Conservation (phyloP, 2,113 vertebrate species). For the Daphoenositta chrysoptera region DNA sequence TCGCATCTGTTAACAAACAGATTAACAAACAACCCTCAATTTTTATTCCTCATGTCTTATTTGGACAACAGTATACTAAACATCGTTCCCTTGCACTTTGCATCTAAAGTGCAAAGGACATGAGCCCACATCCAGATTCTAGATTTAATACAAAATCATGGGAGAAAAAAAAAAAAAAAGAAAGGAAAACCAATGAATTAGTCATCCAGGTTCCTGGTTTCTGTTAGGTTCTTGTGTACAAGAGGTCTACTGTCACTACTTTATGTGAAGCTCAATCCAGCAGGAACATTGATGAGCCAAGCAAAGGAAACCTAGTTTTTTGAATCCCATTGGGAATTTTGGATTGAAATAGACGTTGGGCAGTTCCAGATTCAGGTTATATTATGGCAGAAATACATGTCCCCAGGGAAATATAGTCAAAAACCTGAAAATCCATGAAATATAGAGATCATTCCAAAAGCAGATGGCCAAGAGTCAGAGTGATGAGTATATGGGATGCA, state of each 20-base stretch:
- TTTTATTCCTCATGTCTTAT: not conserved
- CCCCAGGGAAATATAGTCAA: not conserved
- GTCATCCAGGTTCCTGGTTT: not conserved
- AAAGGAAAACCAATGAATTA: not conserved
- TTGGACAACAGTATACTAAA: not conserved
- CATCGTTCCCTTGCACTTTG: not conserved
- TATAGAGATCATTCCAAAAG: not conserved
- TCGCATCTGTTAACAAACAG: not conserved
- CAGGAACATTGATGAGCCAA: fast-evolving
- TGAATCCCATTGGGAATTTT: not conserved
- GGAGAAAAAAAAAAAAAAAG: no score
- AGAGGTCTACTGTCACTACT: not conserved
- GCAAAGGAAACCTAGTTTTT: not conserved
- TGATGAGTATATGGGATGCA: not conserved
- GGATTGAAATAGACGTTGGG: not conserved
- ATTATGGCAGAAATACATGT: not conserved
- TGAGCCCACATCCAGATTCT: not conserved
- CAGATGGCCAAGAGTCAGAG: not conserved
- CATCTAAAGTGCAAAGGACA: not conserved
- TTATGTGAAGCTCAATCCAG: not conserved
- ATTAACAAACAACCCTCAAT: not conserved
- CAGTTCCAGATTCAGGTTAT: not conserved
- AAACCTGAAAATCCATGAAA: not conserved
- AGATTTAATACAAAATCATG: not conserved
- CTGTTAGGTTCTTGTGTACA: not conserved